Evolutionary conservation across 2,888 invertebrate species (phyloP), one percentile per base, ranked within the genome.

Genomic region (Oxycera nigricornis): DNA sequence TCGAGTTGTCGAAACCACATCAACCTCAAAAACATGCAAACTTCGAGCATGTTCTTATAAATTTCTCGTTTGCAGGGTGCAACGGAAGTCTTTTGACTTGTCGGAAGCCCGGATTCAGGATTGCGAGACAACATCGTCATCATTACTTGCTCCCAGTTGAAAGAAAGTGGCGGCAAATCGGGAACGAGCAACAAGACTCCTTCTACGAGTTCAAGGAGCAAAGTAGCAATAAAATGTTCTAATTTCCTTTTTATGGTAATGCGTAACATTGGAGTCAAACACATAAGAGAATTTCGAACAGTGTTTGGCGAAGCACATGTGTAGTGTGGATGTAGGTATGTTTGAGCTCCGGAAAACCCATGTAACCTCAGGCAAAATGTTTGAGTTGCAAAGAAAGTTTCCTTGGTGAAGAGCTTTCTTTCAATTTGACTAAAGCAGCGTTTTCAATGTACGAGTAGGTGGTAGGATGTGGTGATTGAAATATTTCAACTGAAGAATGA

Each of bases 221-320:
- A 55, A 28, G 24, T 31, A 30, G 30, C 55, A 55, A 57, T 59
- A 72, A 22, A 59, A 72, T 72, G 35, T 72, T 72, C 72, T 72
- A 72, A 72, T 72, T 72, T 72, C 72, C 72, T 72, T 31, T 59
- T 72, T 59, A 39, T 72, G 57, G 72, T 72, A 72, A 59, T 70
- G 35, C 24, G 55, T 11, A 24, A 22, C 31, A 70, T 11, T 70
- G 52, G 20, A 70, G 31, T 11, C 52, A 20, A 31, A 30, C n/a
- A 52, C 28, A 30, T 14, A 30, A 2, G 31, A 55, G 55, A 22
- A 39, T 31, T 9, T n/a, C n/a, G 17, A 35, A 24, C 41, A 65
- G 11, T 41, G 41, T 39, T 39, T 22, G 24, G 22, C 65, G 39
- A 41, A 65, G 24, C 9, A 20, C 0, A n/a, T 35, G 20, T 26